Conservation (phyloP, 2,888 invertebrate genomes). For the Dicyrtomina minuta region DNA sequence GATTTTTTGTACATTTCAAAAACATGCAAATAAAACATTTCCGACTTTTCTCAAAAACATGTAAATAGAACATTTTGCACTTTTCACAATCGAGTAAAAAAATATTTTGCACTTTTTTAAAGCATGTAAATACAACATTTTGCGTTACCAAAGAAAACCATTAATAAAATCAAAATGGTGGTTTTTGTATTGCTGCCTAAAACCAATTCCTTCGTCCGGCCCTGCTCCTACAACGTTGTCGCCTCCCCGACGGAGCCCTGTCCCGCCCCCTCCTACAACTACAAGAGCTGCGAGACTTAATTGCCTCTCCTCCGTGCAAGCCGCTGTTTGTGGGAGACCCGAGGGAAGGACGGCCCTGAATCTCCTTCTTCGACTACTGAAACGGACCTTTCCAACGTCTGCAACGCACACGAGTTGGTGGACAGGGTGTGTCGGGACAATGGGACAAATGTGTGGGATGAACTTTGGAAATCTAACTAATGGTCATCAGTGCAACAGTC, state of each 20-base stretch:
- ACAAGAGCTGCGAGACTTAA: too few relatives aligned
- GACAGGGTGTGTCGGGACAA: background rate
- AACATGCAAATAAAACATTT: too few relatives aligned
- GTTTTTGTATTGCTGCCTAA: too few relatives aligned
- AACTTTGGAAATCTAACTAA: constrained; percentile 85
- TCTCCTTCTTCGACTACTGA: constrained; percentile 84
- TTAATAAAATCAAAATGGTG: too few relatives aligned
- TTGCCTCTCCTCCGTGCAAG: constrained; percentile 85
- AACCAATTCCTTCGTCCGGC: too few relatives aligned
- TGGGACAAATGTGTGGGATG: background rate
- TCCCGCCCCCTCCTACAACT: background rate
- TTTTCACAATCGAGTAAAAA: too few relatives aligned
- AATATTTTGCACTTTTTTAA: too few relatives aligned
- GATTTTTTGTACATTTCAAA: too few relatives aligned
- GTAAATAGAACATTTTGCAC: too few relatives aligned
- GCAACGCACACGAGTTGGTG: constrained; percentile 62
- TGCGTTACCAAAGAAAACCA: too few relatives aligned
- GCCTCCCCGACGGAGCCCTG: constrained; percentile 54
- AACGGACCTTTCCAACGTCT: constrained; percentile 82
- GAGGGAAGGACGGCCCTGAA: constrained; percentile 74
- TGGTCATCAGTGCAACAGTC: constrained; percentile 94
- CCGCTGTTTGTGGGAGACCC: constrained; percentile 91
- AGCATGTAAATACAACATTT: too few relatives aligned
- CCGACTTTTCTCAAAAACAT: too few relatives aligned
- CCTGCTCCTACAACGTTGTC: constrained; percentile 52